phyloP scores from a whole-genome alignment of 2,113 vertebrate genomes.

The Montifringilla adamsi region DNA sequence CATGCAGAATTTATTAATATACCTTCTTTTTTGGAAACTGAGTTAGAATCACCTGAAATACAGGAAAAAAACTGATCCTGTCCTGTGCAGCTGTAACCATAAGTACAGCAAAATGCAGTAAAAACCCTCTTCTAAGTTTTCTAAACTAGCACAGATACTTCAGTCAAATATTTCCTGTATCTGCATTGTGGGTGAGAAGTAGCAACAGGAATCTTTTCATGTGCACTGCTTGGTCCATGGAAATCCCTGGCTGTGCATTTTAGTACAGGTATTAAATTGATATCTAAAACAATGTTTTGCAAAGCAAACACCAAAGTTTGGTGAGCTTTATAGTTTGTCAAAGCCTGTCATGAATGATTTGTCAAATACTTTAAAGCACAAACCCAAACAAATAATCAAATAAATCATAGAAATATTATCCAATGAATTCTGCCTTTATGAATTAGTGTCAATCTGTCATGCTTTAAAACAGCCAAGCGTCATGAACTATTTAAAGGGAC shows the following conservation, averaged over 20 bases:
- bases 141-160: background rate
- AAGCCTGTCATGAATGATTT: conserved; percentile 23
- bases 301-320: background rate
- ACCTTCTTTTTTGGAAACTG: background rate
- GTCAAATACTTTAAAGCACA: conserved; percentile 7
- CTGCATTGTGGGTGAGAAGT: background rate
- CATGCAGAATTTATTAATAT: background rate
- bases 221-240: background rate
- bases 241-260: background rate
- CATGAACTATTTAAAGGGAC: background rate
- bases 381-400: conserved; percentile 29
- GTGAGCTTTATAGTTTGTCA: background rate
- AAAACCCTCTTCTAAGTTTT: background rate
- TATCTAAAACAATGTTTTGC: background rate
- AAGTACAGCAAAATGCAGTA: background rate
- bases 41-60: background rate
- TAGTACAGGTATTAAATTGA: background rate
- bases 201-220: background rate
- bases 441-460: background rate
- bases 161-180: background rate
- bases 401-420: conserved; percentile 20
- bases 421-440: conserved; percentile 9
- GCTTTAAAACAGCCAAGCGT: background rate
- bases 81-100: background rate
- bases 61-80: background rate